Evolutionary conservation across 2,888 invertebrate genomes (phyloP), one percentile per base, ranked within the genome.

Genomic region (Acanthoscelides obtectus): DNA sequence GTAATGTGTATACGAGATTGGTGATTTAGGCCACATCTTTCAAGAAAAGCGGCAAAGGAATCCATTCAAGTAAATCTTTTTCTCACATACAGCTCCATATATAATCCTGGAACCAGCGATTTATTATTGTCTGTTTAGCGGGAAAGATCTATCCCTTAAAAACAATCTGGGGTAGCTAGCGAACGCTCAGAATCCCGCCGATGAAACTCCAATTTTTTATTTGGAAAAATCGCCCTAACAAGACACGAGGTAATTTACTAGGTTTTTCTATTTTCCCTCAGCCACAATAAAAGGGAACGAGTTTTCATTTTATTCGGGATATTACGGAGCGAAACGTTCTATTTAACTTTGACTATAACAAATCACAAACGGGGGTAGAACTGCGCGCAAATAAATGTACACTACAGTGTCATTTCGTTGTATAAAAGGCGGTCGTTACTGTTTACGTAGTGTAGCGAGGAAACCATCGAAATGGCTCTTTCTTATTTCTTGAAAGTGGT

Each of bases 301-400:
- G 22, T 22, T 66, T 66, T 20, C 66, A 66, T 66, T 66, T 66
- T 66, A 66, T 20, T 66, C 66, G 22, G 22, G 66, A 66, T 66
- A 66, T 66, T 66, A 66, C 66, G 66, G 22, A 66, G 20, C 66
- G 66, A 66, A 45, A 66, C 66, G 22, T 66, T 66, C 66, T 66
- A 66, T 66, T 66, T 66, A 66, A 66, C 66, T 66, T 66, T 66
- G 66, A 66, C 66, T 66, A 66, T 66, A 66, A 66, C 66, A 66
- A 66, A 66, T 66, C 66, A 66, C 66, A 45, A 12, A 45, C 45
- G 45, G 5, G 45, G 45, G 45, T 45, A 45, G 45, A 17, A 6
- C 45, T 45, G 45, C 17, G 45, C 45, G 8, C 17, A 12, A 45
- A 45, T 45, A 45, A 45, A 45, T 45, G 17, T 45, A 45, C 45